Evolutionary conservation across 2,888 invertebrate species (phyloP).

Genomic region (Drosophila sordidapex): DNA sequence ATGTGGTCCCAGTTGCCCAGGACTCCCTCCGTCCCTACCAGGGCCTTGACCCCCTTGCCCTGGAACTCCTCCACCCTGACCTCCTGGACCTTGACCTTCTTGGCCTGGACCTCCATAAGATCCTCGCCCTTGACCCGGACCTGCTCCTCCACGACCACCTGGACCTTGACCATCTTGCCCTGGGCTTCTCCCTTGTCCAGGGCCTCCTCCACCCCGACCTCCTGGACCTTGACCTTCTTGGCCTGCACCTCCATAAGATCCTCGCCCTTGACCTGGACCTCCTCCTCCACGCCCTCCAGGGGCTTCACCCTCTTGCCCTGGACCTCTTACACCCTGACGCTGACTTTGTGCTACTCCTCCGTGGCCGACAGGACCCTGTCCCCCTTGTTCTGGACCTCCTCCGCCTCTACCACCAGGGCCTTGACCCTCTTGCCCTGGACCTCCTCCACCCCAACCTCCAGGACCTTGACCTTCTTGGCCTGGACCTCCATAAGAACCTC

Average conservation of each 20-base stretch:
- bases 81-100: constrained; percentile 1
- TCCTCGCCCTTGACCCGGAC: neutral
- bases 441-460: too few relatives aligned
- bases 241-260: neutral
- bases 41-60: neutral
- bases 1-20: neutral
- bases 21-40: neutral
- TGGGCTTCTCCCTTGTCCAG: too few relatives aligned
- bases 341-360: too few relatives aligned
- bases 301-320: neutral
- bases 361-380: too few relatives aligned
- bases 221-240: neutral
- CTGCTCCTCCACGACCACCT: neutral
- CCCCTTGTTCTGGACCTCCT: too few relatives aligned
- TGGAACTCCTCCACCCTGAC: neutral
- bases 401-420: too few relatives aligned
- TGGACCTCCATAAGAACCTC: too few relatives aligned
- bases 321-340: too few relatives aligned
- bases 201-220: too few relatives aligned
- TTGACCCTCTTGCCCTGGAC: too few relatives aligned
- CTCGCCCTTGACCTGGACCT: neutral
- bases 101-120: neutral
- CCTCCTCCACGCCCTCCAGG: neutral
- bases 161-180: neutral
- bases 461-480: too few relatives aligned